Percentiles rank a stretch among this genome's conserved stretches.
These are phyloP conservation scores for Xenops minutus DNA, from an alignment of 2,797 vertebrate genomes.

Conservation along the genomic window DNA sequence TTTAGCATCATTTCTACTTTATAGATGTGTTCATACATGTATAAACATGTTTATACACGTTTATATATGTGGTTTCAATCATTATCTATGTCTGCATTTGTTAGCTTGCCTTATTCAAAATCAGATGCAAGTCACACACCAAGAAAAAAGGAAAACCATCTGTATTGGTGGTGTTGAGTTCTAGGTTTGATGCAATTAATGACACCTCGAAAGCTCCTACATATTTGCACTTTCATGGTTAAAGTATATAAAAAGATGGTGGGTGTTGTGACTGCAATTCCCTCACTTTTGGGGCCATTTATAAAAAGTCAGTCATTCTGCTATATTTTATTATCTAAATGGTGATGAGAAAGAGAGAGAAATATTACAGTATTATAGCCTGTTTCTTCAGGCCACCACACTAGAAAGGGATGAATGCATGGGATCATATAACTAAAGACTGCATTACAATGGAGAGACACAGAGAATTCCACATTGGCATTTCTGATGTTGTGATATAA, in stretches of 20 bases:
- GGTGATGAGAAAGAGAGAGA: background rate
- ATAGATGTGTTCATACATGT: background rate
- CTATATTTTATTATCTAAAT: background rate
- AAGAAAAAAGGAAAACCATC: background rate
- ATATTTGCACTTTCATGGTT: background rate
- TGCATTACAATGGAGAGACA: background rate
- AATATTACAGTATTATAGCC: background rate
- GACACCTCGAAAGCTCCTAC: background rate
- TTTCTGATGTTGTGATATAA: background rate
- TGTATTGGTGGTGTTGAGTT: background rate
- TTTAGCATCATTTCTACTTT: background rate
- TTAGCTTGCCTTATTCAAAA: background rate
- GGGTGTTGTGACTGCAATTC: background rate
- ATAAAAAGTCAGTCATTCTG: background rate
- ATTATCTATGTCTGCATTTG: background rate
- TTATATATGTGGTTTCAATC: background rate
- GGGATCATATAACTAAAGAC: background rate
- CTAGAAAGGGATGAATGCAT: background rate
- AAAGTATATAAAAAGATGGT: background rate
- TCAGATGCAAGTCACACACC: background rate
- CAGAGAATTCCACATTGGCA: background rate
- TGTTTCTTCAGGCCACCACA: background rate
- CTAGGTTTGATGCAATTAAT: background rate
- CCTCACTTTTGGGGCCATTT: background rate
- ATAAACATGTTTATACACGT: no score